Percentiles rank a stretch among this genome's conserved stretches.
These are phyloP conservation scores for Mesochorus sp. DNA, from an alignment of 2,888 invertebrate genomes.

Conservation along the genomic window DNA sequence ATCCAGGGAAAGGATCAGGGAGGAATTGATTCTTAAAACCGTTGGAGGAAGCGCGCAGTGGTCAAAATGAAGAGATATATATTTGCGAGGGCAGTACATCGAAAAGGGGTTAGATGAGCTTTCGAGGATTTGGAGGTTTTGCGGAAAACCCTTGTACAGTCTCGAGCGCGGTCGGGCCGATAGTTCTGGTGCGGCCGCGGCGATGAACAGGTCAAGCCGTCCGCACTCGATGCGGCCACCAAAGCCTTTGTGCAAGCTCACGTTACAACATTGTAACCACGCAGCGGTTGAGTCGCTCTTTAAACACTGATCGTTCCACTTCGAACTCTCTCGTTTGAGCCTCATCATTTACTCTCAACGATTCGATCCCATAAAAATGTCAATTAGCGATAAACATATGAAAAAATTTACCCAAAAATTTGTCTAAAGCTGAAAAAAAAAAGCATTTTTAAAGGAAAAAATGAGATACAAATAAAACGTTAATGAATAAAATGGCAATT, in stretches of 20 bases:
- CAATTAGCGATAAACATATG: too few relatives aligned
- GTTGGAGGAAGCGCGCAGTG: background rate
- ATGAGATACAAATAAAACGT: too few relatives aligned
- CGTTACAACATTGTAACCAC: constrained; percentile 15
- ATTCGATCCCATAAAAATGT: too few relatives aligned
- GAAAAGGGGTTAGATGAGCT: constrained; percentile 24
- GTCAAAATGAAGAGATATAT: background rate
- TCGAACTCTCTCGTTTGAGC: background rate
- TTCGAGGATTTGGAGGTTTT: constrained; percentile 58
- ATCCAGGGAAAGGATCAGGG: background rate
- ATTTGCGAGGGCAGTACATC: background rate
- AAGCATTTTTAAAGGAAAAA: too few relatives aligned
- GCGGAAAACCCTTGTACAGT: constrained; percentile 55
- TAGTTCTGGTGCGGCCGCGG: constrained; percentile 52
- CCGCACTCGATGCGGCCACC: constrained; percentile 42
- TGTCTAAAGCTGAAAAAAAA: too few relatives aligned
- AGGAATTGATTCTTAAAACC: background rate
- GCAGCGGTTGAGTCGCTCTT: constrained; percentile 2
- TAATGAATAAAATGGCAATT: too few relatives aligned
- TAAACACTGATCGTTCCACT: background rate
- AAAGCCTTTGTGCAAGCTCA: constrained; percentile 47
- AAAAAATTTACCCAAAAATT: too few relatives aligned
- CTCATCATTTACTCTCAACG: background rate
- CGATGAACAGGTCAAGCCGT: constrained; percentile 48
- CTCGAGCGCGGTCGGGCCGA: constrained; percentile 46